Conservation (phyloP, 2,113 vertebrate genomes). For the Microtus pennsylvanicus region DNA sequence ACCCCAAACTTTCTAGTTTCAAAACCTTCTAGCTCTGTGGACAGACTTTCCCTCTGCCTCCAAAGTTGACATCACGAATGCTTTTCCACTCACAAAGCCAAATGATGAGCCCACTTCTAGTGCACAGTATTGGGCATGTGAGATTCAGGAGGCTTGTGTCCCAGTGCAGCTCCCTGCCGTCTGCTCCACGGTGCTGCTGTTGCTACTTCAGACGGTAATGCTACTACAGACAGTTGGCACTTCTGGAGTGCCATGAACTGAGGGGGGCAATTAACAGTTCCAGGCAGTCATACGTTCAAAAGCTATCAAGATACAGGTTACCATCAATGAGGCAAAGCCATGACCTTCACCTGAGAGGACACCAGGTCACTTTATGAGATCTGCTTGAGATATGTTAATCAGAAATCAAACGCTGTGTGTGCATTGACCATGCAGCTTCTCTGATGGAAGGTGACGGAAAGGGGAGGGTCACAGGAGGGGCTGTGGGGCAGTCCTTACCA, state of each 20-base stretch:
- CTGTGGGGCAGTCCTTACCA: conserved; percentile 86
- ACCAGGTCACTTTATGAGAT: not conserved
- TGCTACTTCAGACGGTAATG: conserved; percentile 35
- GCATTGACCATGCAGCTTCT: not conserved
- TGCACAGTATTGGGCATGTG: not conserved
- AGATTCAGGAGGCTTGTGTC: not conserved
- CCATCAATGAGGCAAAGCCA: conserved; percentile 49
- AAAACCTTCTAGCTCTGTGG: not conserved
- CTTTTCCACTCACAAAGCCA: not conserved
- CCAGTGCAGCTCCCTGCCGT: not conserved
- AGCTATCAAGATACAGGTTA: not conserved
- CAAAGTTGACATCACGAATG: not conserved
- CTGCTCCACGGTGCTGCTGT: conserved; percentile 58
- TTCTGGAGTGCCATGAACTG: conserved; percentile 54
- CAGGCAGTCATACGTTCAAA: conserved; percentile 58
- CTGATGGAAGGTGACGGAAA: not conserved
- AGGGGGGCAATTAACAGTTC: conserved; percentile 73
- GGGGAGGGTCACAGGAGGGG: not conserved
- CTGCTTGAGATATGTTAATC: conserved; percentile 63
- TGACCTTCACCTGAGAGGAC: conserved; percentile 45
- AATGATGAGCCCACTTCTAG: not conserved
- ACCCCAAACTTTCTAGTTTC: not conserved
- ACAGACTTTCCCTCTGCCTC: not conserved
- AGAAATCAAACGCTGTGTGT: conserved; percentile 46
- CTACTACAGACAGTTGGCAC: conserved; percentile 71